phyloP scores from a whole-genome alignment of 2,888 invertebrate species.

The Stegophylla sp. region DNA sequence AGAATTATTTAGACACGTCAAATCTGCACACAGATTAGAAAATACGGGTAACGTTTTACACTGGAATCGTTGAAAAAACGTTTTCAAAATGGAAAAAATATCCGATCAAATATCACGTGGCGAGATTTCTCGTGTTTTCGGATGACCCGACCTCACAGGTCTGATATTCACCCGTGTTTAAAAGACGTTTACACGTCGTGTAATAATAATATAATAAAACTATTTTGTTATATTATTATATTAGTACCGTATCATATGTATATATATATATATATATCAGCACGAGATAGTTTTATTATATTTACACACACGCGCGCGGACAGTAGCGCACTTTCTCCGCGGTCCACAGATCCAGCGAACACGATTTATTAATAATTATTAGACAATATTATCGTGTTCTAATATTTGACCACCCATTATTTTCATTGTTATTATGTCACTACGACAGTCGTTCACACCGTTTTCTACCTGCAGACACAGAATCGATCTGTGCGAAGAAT shows the following conservation, averaged over 20 bases:
- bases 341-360: neutral
- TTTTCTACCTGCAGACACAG: neutral
- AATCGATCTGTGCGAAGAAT: neutral
- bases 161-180: neutral
- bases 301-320: neutral
- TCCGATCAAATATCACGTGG: neutral
- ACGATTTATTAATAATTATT: too few relatives aligned
- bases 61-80: neutral
- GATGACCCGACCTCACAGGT: neutral
- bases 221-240: too few relatives aligned
- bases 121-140: neutral
- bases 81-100: neutral
- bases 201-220: too few relatives aligned
- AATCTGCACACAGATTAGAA: neutral
- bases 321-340: constrained; percentile 22
- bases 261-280: too few relatives aligned
- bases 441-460: neutral
- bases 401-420: neutral
- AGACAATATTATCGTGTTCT: neutral
- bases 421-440: neutral
- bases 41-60: neutral
- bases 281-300: neutral
- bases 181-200: neutral
- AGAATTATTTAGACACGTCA: neutral
- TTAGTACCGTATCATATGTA: neutral